Evolutionary conservation across 2,888 invertebrate genomes (phyloP).

Genomic region (Andrena flavipes): DNA sequence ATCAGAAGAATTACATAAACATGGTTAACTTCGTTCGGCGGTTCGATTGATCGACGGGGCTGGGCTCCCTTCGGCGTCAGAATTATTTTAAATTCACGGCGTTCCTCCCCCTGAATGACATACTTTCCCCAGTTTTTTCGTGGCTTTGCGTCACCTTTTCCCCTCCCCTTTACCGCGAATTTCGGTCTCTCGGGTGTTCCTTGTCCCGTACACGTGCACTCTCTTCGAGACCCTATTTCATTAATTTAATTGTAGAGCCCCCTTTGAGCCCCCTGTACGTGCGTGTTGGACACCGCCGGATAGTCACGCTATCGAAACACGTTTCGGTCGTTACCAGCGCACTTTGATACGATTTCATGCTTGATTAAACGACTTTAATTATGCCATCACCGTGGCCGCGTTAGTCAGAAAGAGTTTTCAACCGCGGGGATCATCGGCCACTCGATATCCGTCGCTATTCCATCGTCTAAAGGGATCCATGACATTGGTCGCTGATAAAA

Average conservation of each 20-base stretch:
- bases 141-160: background rate
- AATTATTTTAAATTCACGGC: slow-evolving; percentile 30
- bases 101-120: slow-evolving; percentile 31
- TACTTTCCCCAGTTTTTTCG: slow-evolving; percentile 18
- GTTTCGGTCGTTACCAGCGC: slow-evolving; percentile 38
- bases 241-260: slow-evolving; percentile 70
- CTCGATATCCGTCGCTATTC: background rate
- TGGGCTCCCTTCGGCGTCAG: slow-evolving; percentile 5
- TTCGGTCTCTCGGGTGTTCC: slow-evolving; percentile 37
- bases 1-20: slow-evolving; percentile 21
- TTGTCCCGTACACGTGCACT: slow-evolving; percentile 20
- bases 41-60: slow-evolving; percentile 19
- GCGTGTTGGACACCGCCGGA: slow-evolving; percentile 10
- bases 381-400: slow-evolving; percentile 35
- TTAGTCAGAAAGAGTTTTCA: slow-evolving; percentile 11
- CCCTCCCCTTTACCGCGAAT: background rate
- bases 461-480: background rate
- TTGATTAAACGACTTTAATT: slow-evolving; percentile 64
- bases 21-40: background rate
- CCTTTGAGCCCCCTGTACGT: slow-evolving; percentile 30
- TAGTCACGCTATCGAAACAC: slow-evolving; percentile 62
- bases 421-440: slow-evolving; percentile 20
- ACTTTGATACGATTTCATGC: slow-evolving; percentile 59
- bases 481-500: background rate
- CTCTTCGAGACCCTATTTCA: slow-evolving; percentile 55